These are phyloP conservation scores for Channallabes apus DNA, from an alignment of 2,797 vertebrate genomes.

Conservation along the genomic window DNA sequence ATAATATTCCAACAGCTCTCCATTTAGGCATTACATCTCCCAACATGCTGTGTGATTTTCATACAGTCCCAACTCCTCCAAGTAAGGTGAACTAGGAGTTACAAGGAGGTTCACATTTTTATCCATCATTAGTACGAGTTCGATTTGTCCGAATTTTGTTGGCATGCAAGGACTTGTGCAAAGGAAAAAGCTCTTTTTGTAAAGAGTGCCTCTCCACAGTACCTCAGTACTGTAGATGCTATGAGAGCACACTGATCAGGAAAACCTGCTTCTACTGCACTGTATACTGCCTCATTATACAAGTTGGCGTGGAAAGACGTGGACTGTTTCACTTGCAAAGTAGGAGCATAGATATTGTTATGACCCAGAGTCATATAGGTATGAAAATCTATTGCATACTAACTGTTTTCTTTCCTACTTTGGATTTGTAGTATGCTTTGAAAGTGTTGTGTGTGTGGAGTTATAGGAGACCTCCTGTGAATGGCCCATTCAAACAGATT, in stretches of 20 bases:
- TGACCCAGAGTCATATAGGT: no score
- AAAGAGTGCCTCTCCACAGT: constrained; percentile 17
- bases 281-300: constrained; percentile 38
- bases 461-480: no score
- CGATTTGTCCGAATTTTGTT: constrained; percentile 19
- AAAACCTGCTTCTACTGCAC: constrained; percentile 31
- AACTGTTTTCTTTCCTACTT: no score
- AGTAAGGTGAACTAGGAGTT: constrained; percentile 17
- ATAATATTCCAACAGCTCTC: constrained; percentile 35
- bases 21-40: neutral
- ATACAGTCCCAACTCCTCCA: constrained; percentile 29
- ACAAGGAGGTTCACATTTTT: constrained; percentile 28
- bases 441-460: no score
- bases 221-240: constrained; percentile 20
- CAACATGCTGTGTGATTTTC: constrained; percentile 11
- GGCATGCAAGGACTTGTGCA: neutral
- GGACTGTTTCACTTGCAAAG: constrained; percentile 37
- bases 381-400: no score
- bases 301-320: constrained; percentile 38
- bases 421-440: no score
- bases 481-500: no score
- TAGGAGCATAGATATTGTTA: constrained; percentile 23
- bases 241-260: neutral
- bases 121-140: constrained; percentile 22
- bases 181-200: constrained; percentile 33